Evolutionary conservation across 2,113 vertebrate genomes (phyloP).

Genomic region (Glaucomys volans): DNA sequence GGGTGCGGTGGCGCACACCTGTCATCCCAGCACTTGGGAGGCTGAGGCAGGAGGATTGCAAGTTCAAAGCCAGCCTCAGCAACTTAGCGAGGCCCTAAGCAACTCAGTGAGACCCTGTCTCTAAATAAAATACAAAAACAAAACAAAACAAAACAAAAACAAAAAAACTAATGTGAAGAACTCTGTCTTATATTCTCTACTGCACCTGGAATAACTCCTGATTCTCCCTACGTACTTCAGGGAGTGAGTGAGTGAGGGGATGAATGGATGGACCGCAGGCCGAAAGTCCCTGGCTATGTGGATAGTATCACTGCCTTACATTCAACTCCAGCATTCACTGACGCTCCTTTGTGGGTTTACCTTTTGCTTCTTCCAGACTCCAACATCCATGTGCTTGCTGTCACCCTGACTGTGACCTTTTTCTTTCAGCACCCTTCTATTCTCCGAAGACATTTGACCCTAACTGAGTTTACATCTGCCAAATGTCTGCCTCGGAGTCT

Average conservation of each 20-base stretch:
- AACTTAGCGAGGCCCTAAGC: too few relatives aligned
- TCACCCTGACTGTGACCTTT: neutral
- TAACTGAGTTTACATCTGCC: neutral
- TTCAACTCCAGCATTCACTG: too few relatives aligned
- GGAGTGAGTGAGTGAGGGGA: neutral
- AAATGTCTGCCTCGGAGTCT: neutral
- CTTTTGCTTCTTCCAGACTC: neutral
- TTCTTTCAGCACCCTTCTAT: neutral
- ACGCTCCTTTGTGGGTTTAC: neutral
- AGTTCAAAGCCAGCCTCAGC: too few relatives aligned
- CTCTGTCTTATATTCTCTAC: neutral
- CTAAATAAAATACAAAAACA: too few relatives aligned
- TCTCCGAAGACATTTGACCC: neutral
- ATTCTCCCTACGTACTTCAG: neutral
- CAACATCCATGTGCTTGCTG: neutral
- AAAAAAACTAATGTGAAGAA: neutral
- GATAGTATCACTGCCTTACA: fast-evolving
- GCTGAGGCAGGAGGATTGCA: too few relatives aligned
- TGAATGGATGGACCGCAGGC: neutral
- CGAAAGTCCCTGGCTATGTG: neutral
- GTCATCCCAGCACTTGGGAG: too few relatives aligned
- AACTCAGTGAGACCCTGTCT: too few relatives aligned
- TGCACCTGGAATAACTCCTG: neutral
- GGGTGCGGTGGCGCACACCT: too few relatives aligned
- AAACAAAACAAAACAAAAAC: too few relatives aligned